Base-by-base conservation (phyloP, 2,888 invertebrate species). In the Tenthredo mesomela region DNA sequence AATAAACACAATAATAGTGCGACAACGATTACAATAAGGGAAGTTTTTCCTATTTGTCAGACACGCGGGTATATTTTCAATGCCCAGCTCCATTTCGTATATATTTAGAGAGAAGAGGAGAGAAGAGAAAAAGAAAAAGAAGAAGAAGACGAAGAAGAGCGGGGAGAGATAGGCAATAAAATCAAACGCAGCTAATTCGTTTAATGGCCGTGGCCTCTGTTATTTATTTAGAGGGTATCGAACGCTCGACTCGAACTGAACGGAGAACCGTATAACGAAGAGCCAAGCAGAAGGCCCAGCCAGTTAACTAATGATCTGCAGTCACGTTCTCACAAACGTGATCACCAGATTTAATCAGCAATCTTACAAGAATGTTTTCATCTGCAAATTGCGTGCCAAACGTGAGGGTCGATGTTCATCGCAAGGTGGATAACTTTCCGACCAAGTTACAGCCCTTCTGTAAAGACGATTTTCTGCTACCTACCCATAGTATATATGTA, bases 271-370 rank as follows among this genome's bases (percentile, higher is more conserved):
- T 58, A 21, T 33, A 70, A 58, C 29, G 18, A 50, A 70, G 47
- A n/a, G 88, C 80, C 88, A 85, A 83, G 84, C 70, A 85, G 87
- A 78, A 83, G 84, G 86, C 85, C 87, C 87, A 89, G 84, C 82
- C 37, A 82, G 80, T 80, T 88, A 89, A 88, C 86, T 88, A 88
- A 88, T 88, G 88, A 88, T 87, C 88, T 85, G 88, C 88, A 91
- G 91, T 91, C 91, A 91, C 91, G 91, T 90, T 89, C 90, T 88
- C 89, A 88, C 90, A 91, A 91, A 91, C 90, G 90, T 89, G 91
- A 91, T 91, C 89, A 88, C 87, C 86, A 90, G 90, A 90, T 90
- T 91, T 90, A 90, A 90, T 90, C 89, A 88, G 86, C 86, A 85
- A 85, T 82, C 84, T 82, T 82, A 29, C 82, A 21, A 40, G 84